Evolutionary conservation across 2,888 invertebrate species (phyloP).

Genomic region (Tuta absoluta): DNA sequence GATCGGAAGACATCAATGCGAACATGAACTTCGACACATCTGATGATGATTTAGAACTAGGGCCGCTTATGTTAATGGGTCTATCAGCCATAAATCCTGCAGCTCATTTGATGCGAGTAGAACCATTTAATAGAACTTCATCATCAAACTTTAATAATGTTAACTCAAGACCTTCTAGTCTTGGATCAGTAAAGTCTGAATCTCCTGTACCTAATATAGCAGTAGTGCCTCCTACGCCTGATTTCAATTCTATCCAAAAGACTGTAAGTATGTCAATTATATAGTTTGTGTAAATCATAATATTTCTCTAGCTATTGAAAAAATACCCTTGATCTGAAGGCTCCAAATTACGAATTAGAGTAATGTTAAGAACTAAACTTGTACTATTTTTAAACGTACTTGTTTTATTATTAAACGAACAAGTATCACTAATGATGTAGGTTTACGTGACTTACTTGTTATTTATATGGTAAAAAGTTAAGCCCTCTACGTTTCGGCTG

Average conservation of each 20-base stretch:
- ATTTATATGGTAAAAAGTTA: too few relatives aligned
- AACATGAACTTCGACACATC: slow-evolving; percentile 63
- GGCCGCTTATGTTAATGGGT: slow-evolving; percentile 85
- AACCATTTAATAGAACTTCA: slow-evolving; percentile 75
- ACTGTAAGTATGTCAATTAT: slow-evolving; percentile 59
- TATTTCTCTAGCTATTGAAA: background rate
- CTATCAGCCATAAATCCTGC: slow-evolving; percentile 83
- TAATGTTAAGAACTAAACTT: too few relatives aligned
- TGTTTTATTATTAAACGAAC: too few relatives aligned
- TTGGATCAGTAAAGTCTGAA: slow-evolving; percentile 65
- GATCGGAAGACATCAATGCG: slow-evolving; percentile 62
- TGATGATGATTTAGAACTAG: slow-evolving; percentile 83
- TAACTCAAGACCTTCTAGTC: slow-evolving; percentile 75
- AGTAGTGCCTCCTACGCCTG: slow-evolving; percentile 88
- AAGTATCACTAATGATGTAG: too few relatives aligned
- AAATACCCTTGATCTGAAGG: too few relatives aligned
- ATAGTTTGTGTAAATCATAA: background rate
- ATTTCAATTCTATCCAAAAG: slow-evolving; percentile 73
- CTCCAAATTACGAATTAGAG: too few relatives aligned
- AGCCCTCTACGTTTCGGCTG: too few relatives aligned
- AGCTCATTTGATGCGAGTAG: slow-evolving; percentile 81
- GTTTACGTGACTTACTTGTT: too few relatives aligned
- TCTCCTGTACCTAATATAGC: slow-evolving; percentile 85
- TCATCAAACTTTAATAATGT: slow-evolving; percentile 50
- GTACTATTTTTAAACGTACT: too few relatives aligned